Evolutionary conservation across 2,797 vertebrate species (phyloP).

Genomic region (Hoplostethus atlanticus): DNA sequence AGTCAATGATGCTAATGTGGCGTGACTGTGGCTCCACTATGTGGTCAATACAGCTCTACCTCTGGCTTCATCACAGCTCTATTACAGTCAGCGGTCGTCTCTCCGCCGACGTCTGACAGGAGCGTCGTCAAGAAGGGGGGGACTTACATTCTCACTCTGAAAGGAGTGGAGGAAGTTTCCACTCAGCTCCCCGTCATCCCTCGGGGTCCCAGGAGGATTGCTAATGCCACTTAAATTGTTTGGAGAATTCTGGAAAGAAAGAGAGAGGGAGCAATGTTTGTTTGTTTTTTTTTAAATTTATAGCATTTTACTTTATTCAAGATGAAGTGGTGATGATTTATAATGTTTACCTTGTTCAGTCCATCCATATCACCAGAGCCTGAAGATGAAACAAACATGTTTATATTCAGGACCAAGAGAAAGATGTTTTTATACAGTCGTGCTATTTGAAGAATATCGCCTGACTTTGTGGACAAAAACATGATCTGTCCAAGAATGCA

Average conservation of each 20-base stretch:
- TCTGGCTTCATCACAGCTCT: constrained; percentile 19
- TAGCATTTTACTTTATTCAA: not conserved
- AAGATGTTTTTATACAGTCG: not conserved
- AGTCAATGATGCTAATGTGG: constrained; percentile 28
- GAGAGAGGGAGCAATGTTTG: constrained; percentile 13
- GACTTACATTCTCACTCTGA: constrained; percentile 97
- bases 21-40: constrained; percentile 23
- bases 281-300: not conserved
- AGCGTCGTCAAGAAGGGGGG: not conserved
- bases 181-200: constrained; percentile 97
- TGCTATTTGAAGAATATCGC: not conserved
- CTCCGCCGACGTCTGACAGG: not conserved
- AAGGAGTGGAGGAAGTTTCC: constrained; percentile 99
- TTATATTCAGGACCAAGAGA: not conserved
- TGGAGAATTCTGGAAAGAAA: constrained; percentile 92
- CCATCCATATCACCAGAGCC: constrained; percentile 99
- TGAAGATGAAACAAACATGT: constrained; percentile 59
- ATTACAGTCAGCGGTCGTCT: constrained; percentile 10
- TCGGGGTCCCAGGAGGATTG: constrained; percentile 97
- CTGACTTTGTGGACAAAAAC: not conserved
- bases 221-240: constrained; percentile 99
- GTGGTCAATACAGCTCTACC: constrained; percentile 20
- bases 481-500: not conserved
- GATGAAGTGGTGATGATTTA: not conserved
- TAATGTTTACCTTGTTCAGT: constrained; percentile 94